Conservation (phyloP, 30 jellyfish, hydroid and myxozoan genomes). For the Phacellophora camtschatica region DNA sequence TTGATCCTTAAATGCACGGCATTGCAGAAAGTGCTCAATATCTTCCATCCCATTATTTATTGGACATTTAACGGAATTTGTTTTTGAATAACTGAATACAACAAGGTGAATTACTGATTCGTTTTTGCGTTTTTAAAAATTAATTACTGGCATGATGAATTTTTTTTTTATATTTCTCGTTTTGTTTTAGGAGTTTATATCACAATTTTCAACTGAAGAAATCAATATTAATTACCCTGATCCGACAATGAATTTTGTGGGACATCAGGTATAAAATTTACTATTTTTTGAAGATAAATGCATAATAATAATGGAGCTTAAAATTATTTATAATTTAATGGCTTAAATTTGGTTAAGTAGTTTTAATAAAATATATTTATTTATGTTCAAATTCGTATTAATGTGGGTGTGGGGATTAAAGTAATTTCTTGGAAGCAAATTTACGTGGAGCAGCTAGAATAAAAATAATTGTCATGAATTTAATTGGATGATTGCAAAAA, state of each 20-base stretch:
- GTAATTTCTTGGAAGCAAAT: not conserved
- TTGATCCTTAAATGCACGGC: no score
- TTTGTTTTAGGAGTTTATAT: constrained; percentile 55
- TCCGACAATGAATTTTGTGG: constrained; percentile 92
- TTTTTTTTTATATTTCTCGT: not conserved
- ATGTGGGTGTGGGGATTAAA: not conserved
- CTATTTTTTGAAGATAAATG: no score
- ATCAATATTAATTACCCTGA: constrained; percentile 74
- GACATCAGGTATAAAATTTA: constrained; percentile 84
- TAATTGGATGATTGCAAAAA: no score
- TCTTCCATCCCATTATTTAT: no score
- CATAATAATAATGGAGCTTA: not conserved
- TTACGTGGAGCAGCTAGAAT: not conserved
- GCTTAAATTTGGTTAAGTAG: no score
- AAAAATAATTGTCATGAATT: not conserved
- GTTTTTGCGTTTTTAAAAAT: no score
- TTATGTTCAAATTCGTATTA: not conserved
- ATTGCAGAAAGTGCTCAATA: no score
- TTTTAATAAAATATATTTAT: no score
- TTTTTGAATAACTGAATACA: no score
- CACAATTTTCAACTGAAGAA: constrained; percentile 58
- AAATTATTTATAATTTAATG: no score
- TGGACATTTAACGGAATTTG: no score
- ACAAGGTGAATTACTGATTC: no score
- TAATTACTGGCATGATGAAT: not conserved